Conservation (phyloP, 2,888 invertebrate genomes). For the Heliconius erato region DNA sequence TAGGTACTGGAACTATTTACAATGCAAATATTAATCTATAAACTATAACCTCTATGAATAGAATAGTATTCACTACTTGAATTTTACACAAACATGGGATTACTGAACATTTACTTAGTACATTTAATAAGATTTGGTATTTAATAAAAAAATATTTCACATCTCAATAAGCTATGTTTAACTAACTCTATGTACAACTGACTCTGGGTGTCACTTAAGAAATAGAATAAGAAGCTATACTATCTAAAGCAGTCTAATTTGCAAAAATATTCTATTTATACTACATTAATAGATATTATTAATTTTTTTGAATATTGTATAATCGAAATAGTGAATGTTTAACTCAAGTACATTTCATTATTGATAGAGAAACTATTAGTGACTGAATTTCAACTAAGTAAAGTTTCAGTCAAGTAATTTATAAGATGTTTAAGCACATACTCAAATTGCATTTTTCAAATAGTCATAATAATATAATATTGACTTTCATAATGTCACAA, state of each 20-base stretch:
- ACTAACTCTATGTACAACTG: conserved; percentile 62
- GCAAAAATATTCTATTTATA: conserved; percentile 36
- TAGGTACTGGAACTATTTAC: conserved; percentile 59
- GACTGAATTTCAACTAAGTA: not conserved
- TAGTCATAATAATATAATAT: not conserved
- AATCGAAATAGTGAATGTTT: not conserved
- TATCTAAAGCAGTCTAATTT: conserved; percentile 31
- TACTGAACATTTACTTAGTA: conserved; percentile 36
- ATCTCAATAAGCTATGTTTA: conserved; percentile 54
- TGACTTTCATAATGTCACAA: not conserved
- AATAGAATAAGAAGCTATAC: conserved; percentile 36
- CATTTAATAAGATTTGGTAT: conserved; percentile 67
- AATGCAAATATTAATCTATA: conserved; percentile 49
- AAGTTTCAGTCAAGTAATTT: not conserved
- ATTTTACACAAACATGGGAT: conserved; percentile 34
- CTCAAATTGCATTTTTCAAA: not conserved
- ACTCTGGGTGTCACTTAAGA: conserved; percentile 61
- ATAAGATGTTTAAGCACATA: not conserved
- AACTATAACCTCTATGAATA: conserved; percentile 46
- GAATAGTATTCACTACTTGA: conserved; percentile 27
- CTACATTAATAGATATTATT: conserved; percentile 6
- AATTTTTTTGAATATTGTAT: not conserved
- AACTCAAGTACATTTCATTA: not conserved
- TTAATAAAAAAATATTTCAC: conserved; percentile 71
- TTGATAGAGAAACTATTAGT: not conserved